phyloP scores from a whole-genome alignment of 2,888 invertebrate species.

The Agriopis marginaria region DNA sequence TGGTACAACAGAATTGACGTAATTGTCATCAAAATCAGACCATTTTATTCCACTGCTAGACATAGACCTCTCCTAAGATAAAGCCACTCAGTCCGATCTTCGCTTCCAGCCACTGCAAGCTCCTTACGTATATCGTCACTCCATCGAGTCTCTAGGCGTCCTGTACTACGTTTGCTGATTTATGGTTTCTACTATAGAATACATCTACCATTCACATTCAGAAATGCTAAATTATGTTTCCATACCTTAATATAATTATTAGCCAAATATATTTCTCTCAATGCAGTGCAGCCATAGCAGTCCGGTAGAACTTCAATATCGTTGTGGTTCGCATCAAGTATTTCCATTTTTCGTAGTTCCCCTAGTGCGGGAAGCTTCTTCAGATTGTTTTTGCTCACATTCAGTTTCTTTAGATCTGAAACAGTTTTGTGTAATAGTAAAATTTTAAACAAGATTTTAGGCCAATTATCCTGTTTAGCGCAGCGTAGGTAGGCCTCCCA shows the following conservation, averaged over 20 bases:
- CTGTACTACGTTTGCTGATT: too few species aligned
- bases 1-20: too few species aligned
- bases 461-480: too few species aligned
- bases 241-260: slow-evolving; percentile 92
- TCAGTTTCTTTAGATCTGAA: slow-evolving; percentile 90
- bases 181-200: too few species aligned
- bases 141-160: too few species aligned
- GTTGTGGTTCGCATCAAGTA: slow-evolving; percentile 93
- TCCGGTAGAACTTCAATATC: slow-evolving; percentile 91
- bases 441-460: not conserved
- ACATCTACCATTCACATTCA: not conserved
- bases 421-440: slow-evolving; percentile 36
- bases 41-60: too few species aligned
- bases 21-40: too few species aligned
- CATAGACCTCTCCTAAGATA: too few species aligned
- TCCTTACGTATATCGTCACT: too few species aligned
- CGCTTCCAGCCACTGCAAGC: too few species aligned
- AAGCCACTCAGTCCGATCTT: too few species aligned
- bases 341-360: slow-evolving; percentile 90
- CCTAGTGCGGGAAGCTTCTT: slow-evolving; percentile 89
- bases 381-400: slow-evolving; percentile 91
- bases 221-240: not conserved
- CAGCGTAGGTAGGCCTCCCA: too few species aligned
- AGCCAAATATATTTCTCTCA: slow-evolving; percentile 93
- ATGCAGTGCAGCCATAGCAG: slow-evolving; percentile 90